Evolutionary conservation across 2,113 vertebrate genomes (phyloP).

Genomic region (Colinus virginianus): DNA sequence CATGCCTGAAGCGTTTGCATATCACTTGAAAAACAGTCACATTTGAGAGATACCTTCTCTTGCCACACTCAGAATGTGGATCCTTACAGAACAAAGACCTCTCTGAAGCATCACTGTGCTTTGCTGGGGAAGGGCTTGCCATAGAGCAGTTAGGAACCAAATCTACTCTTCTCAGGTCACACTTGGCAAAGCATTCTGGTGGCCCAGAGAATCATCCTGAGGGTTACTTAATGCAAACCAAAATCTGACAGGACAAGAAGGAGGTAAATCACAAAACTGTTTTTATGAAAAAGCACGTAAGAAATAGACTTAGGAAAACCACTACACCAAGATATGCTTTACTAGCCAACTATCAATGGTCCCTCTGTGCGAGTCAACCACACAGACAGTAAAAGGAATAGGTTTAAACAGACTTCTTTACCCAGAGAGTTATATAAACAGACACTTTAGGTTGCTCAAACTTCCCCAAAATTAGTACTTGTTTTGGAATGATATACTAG

Average conservation of each 20-base stretch:
- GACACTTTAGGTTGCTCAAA: background rate
- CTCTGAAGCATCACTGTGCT: background rate
- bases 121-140: background rate
- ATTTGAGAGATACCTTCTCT: background rate
- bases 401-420: background rate
- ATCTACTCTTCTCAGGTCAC: background rate
- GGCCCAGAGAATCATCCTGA: background rate
- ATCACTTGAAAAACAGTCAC: background rate
- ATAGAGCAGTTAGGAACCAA: background rate
- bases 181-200: background rate
- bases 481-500: background rate
- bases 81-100: rapidly evolving
- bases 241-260: background rate
- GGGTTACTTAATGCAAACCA: background rate
- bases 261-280: background rate
- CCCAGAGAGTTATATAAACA: background rate
- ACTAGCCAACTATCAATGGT: background rate
- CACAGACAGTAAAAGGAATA: background rate
- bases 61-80: too few relatives aligned
- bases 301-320: background rate
- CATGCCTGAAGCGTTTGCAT: rapidly evolving
- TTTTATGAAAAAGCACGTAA: background rate
- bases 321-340: background rate
- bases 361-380: rapidly evolving
- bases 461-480: background rate